These are phyloP conservation scores for Ips typographus DNA, from an alignment of 1,140 invertebrate species.

Conservation along the genomic window DNA sequence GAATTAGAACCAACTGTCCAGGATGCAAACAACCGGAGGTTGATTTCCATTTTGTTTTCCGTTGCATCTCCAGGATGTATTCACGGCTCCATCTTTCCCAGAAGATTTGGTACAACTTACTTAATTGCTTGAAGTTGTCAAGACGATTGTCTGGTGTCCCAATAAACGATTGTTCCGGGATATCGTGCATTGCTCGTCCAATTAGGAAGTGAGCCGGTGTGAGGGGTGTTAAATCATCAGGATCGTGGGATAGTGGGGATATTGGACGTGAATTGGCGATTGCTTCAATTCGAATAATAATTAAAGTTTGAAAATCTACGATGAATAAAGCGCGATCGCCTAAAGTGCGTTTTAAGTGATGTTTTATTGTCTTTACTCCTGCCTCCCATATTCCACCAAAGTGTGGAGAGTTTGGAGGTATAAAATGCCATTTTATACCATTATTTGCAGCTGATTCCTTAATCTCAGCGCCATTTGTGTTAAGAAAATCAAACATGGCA, in stretches of 20 bases:
- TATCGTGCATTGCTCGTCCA: background rate
- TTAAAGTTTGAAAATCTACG: too few species aligned
- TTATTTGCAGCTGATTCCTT: background rate
- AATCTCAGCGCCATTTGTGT: background rate
- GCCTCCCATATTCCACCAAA: slow-evolving; percentile 21
- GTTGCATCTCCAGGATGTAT: too few species aligned
- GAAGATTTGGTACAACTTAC: background rate
- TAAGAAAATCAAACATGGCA: slow-evolving; percentile 3
- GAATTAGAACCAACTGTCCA: too few species aligned
- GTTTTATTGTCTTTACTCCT: too few species aligned
- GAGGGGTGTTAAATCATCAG: too few species aligned
- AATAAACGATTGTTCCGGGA: background rate
- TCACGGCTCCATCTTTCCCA: too few species aligned
- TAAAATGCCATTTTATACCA: slow-evolving; percentile 26
- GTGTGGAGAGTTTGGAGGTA: slow-evolving; percentile 18
- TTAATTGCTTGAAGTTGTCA: slow-evolving; percentile 12
- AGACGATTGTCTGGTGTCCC: slow-evolving; percentile 12
- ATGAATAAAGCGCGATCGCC: too few species aligned
- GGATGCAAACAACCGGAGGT: background rate
- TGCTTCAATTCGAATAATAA: too few species aligned
- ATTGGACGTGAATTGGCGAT: too few species aligned
- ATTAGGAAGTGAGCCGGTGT: too few species aligned
- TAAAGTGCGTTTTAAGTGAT: too few species aligned
- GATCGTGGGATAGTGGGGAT: too few species aligned
- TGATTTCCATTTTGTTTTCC: slow-evolving; percentile 26